A percentile compares a stretch with the other conserved stretches of the same genome.
phyloP scores from a whole-genome alignment of 2,888 invertebrate species.

The Calliscelio sp. region DNA sequence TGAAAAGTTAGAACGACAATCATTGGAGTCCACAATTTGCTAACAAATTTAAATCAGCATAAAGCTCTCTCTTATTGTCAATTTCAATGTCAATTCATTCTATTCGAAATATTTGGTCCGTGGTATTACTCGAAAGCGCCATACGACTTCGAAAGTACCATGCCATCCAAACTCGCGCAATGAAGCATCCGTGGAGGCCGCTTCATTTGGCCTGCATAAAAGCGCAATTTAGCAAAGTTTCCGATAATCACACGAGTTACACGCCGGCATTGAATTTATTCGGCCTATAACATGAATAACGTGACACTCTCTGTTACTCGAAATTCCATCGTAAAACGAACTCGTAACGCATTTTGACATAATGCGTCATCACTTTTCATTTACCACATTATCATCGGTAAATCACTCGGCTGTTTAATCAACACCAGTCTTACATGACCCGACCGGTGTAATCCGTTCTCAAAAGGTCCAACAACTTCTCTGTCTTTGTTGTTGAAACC shows the following conservation, averaged over 20 bases:
- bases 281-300: conserved; percentile 58
- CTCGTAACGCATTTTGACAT: conserved; percentile 28
- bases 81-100: neutral
- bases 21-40: too few relatives aligned
- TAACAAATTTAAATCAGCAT: too few relatives aligned
- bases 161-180: conserved; percentile 1
- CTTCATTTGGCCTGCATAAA: conserved; percentile 68
- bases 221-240: conserved; percentile 77
- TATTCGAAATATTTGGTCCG: too few relatives aligned
- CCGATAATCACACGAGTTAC: conserved; percentile 76
- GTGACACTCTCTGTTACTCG: conserved; percentile 34
- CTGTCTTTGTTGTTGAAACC: neutral
- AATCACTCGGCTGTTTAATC: conserved; percentile 18
- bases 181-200: conserved; percentile 11
- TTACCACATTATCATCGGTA: conserved; percentile 24
- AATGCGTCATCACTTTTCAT: conserved; percentile 37
- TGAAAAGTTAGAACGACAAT: too few relatives aligned
- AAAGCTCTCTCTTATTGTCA: too few relatives aligned
- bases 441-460: neutral
- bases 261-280: conserved; percentile 57
- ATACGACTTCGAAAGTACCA: neutral
- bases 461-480: neutral
- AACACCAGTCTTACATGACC: neutral
- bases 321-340: conserved; percentile 43
- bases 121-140: neutral